phyloP scores from a whole-genome alignment of 2,113 vertebrate species.

The Brachirus orientalis region DNA sequence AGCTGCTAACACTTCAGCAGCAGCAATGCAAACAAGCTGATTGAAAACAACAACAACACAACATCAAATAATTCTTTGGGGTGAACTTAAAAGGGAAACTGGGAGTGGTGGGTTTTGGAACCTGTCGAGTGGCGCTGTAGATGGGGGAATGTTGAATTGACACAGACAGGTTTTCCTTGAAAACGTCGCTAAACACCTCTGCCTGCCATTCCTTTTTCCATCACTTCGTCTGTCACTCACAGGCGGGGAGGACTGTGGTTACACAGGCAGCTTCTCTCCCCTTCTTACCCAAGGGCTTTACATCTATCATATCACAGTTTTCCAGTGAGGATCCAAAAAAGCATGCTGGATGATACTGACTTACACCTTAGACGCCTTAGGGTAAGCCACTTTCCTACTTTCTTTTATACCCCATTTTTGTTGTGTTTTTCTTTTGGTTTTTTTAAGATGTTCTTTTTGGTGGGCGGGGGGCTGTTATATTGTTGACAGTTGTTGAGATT shows the following conservation, averaged over 20 bases:
- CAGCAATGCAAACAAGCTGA: slow-evolving; percentile 23
- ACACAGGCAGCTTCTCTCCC: slow-evolving; percentile 54
- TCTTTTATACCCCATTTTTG: background rate
- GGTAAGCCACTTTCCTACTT: slow-evolving; percentile 79
- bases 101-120: slow-evolving; percentile 11
- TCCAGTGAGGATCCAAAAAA: slow-evolving; percentile 76
- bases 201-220: slow-evolving; percentile 13
- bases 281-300: slow-evolving; percentile 5
- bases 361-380: slow-evolving; percentile 84
- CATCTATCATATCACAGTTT: slow-evolving; percentile 55
- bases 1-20: slow-evolving; percentile 51
- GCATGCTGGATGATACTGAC: slow-evolving; percentile 86
- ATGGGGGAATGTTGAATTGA: slow-evolving; percentile 44
- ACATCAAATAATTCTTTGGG: slow-evolving; percentile 11
- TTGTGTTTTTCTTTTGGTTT: background rate
- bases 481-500: background rate
- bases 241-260: slow-evolving; percentile 59
- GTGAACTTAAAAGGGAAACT: slow-evolving; percentile 7
- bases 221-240: slow-evolving; percentile 29
- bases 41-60: slow-evolving; percentile 2
- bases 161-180: slow-evolving; percentile 58
- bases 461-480: too few species aligned
- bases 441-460: background rate
- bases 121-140: slow-evolving; percentile 27
- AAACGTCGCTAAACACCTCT: slow-evolving; percentile 42